A percentile compares a stretch with the other conserved stretches of the same genome.
Conservation (phyloP, 2,888 invertebrate species). For the Helicoverpa assulta region DNA sequence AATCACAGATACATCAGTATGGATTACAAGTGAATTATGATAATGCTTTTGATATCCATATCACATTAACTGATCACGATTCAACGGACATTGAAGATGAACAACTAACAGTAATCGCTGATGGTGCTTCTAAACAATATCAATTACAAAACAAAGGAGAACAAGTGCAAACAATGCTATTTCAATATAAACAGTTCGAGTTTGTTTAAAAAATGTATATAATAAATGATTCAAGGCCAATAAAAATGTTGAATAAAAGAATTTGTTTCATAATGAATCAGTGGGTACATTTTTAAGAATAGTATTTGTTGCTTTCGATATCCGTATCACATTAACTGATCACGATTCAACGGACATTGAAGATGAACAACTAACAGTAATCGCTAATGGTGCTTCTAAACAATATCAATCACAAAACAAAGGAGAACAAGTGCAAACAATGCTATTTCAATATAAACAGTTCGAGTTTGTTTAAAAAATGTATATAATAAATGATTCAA, state of each 20-base stretch:
- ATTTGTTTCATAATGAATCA: background rate
- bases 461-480: conserved; percentile 22
- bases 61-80: conserved; percentile 19
- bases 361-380: conserved; percentile 7
- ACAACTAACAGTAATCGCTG: conserved; percentile 8
- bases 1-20: conserved; percentile 27
- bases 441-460: conserved; percentile 7
- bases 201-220: conserved; percentile 15
- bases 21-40: conserved; percentile 16
- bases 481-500: conserved; percentile 1
- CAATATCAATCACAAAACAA: conserved; percentile 31
- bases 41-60: conserved; percentile 29
- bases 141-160: conserved; percentile 29
- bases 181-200: conserved; percentile 6
- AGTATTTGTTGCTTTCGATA: conserved; percentile 6
- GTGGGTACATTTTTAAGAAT: too few species aligned
- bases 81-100: conserved; percentile 8
- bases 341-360: conserved; percentile 19
- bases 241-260: background rate
- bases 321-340: conserved; percentile 19
- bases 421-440: conserved; percentile 15
- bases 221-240: background rate
- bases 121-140: conserved; percentile 15
- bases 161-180: conserved; percentile 18
- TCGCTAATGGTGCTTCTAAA: conserved; percentile 11